These are phyloP conservation scores for Myiozetetes cayanensis DNA, from an alignment of 2,113 vertebrate species.

Conservation along the genomic window DNA sequence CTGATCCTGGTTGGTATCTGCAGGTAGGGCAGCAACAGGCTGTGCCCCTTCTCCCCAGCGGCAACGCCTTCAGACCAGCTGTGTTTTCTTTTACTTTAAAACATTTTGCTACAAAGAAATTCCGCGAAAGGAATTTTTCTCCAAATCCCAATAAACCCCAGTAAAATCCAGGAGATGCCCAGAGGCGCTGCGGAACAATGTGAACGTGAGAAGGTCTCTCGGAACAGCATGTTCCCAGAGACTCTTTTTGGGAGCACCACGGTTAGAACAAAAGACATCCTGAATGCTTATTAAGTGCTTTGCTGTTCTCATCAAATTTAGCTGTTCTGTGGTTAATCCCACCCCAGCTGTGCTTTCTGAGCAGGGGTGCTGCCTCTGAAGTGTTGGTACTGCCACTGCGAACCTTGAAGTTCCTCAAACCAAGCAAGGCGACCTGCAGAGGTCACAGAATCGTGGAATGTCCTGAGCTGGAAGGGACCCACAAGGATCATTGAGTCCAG, in stretches of 20 bases:
- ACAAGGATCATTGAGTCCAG: neutral
- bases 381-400: fast-evolving
- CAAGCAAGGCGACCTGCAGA: fast-evolving
- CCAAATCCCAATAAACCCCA: neutral
- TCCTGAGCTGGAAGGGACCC: neutral
- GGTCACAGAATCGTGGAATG: neutral
- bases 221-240: neutral
- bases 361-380: fast-evolving
- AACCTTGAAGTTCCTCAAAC: neutral
- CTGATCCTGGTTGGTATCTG: fast-evolving
- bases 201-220: fast-evolving
- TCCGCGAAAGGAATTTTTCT: neutral
- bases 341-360: neutral
- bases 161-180: neutral
- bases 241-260: no score
- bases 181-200: fast-evolving
- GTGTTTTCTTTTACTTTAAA: neutral
- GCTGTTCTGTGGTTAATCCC: neutral
- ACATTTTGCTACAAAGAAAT: neutral
- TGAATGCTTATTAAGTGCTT: fast-evolving
- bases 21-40: neutral
- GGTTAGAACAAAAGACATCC: neutral
- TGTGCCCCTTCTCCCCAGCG: neutral
- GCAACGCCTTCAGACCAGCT: neutral
- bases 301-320: neutral